Evolutionary conservation across 2,797 vertebrate genomes (phyloP).

Genomic region (Typhlichthys subterraneus): DNA sequence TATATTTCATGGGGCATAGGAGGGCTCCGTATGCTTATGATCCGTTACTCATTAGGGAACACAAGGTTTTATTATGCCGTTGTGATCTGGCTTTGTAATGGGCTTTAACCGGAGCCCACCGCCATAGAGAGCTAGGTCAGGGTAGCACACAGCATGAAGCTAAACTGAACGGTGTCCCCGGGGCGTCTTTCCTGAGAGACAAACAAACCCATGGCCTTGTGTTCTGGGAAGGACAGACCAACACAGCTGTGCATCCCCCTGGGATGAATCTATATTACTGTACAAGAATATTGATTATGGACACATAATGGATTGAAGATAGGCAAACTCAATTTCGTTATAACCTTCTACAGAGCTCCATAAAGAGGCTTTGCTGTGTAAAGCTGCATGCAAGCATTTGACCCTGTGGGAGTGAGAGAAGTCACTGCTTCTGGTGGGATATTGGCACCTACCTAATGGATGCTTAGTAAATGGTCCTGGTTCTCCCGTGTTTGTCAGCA

Average conservation of each 20-base stretch:
- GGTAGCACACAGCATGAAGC: constrained; percentile 24
- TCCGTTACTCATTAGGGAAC: constrained; percentile 56
- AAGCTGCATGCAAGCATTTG: constrained; percentile 39
- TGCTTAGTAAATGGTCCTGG: constrained; percentile 76
- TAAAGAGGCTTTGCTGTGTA: constrained; percentile 15
- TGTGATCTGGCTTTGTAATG: constrained; percentile 72
- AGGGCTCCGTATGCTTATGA: constrained; percentile 59
- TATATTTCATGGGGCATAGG: constrained; percentile 49
- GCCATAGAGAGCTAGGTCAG: constrained; percentile 48
- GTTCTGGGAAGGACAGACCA: constrained; percentile 9
- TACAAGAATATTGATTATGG: neutral
- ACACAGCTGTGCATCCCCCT: neutral
- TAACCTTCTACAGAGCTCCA: neutral
- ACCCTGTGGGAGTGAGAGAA: constrained; percentile 51
- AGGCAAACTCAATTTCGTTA: no score
- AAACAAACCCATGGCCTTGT: constrained; percentile 9
- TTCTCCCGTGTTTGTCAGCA: constrained; percentile 74
- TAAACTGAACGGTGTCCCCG: constrained; percentile 27
- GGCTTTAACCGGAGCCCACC: constrained; percentile 54
- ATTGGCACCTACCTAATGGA: constrained; percentile 79
- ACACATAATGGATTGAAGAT: neutral
- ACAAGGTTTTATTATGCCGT: constrained; percentile 52
- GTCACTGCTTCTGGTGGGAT: constrained; percentile 51
- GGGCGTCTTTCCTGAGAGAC: neutral
- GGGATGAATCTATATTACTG: constrained; percentile 9